Conservation (phyloP, 2,113 vertebrate genomes). For the Lagopus muta region DNA sequence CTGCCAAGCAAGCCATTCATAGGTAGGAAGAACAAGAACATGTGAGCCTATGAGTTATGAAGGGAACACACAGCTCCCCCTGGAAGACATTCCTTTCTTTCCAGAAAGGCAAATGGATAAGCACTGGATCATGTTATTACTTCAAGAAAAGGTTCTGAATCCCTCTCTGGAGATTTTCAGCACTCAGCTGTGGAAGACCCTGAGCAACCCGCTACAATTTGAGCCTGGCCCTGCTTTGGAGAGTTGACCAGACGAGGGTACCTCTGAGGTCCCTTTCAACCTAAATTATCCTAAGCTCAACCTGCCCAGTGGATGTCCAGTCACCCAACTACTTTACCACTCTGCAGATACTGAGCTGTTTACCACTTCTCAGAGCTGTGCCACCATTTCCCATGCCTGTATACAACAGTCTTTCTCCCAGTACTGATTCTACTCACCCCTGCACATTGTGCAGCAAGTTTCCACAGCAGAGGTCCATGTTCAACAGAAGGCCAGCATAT, state of each 20-base stretch:
- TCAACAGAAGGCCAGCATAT: not conserved
- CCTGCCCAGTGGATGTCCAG: not conserved
- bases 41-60: not conserved
- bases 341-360: not conserved
- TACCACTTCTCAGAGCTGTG: not conserved
- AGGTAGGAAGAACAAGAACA: not conserved
- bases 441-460: fast-evolving
- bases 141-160: not conserved
- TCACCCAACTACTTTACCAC: not conserved
- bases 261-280: not conserved
- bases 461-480: not conserved
- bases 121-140: fast-evolving
- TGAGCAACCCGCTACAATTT: not conserved
- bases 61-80: not conserved
- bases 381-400: not conserved
- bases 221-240: not conserved
- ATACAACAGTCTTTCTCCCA: not conserved
- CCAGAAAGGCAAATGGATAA: not conserved
- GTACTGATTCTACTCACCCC: not conserved
- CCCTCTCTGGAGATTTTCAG: not conserved
- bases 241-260: not conserved
- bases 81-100: not conserved
- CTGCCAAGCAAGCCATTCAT: not conserved
- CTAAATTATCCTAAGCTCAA: not conserved
- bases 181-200: not conserved